Evolutionary conservation across 2,113 vertebrate genomes (phyloP).

Genomic region (Sander vitreus): DNA sequence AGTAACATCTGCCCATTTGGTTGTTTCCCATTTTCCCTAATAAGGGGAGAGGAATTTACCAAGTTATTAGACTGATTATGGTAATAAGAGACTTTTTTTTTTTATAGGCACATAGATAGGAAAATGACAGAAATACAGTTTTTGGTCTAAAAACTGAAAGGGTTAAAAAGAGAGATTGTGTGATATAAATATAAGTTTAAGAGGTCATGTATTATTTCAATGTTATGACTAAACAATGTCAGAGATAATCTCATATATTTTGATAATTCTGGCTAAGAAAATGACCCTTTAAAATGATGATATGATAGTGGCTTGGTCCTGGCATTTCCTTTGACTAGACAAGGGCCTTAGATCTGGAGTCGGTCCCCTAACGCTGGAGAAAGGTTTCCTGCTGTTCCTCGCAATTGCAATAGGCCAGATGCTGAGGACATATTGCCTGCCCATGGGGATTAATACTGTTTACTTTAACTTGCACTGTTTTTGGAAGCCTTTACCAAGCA

Average conservation of each 20-base stretch:
- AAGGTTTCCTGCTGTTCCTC: conserved; percentile 39
- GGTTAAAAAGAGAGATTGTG: not conserved
- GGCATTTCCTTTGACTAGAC: conserved; percentile 41
- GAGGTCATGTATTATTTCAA: no score
- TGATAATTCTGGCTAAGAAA: conserved; percentile 1
- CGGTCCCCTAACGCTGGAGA: not conserved
- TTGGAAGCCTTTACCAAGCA: conserved; percentile 22
- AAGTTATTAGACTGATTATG: not conserved
- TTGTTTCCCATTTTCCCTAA: not conserved
- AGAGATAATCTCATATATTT: not conserved
- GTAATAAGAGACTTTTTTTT: no score
- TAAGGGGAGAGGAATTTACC: not conserved
- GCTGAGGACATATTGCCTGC: not conserved
- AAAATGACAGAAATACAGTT: not conserved
- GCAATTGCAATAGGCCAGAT: conserved; percentile 28
- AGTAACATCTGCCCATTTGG: not conserved
- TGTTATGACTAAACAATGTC: not conserved
- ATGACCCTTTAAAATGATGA: conserved; percentile 3
- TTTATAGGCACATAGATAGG: not conserved
- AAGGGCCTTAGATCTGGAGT: conserved; percentile 8
- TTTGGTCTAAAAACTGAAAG: not conserved
- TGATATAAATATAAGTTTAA: not conserved
- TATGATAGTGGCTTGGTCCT: not conserved
- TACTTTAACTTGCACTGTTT: conserved; percentile 25
- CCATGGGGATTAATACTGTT: conserved; percentile 11